These are phyloP conservation scores for Otocyon megalotis DNA, from an alignment of 2,113 vertebrate species.

Conservation along the genomic window DNA sequence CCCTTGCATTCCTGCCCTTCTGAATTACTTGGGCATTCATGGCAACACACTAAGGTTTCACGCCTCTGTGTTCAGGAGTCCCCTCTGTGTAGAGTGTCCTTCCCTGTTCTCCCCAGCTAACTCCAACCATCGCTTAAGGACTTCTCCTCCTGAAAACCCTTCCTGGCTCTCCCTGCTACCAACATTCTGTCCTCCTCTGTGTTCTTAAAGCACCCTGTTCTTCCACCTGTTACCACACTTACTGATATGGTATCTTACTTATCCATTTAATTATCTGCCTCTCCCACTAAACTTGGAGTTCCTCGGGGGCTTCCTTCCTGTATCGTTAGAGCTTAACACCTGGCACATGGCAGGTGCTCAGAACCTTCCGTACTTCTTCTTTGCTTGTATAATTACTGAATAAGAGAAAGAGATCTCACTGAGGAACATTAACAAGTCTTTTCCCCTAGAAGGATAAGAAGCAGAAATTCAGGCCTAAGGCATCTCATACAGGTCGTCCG, in stretches of 20 bases:
- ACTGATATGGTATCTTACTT: neutral
- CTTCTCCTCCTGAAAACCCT: constrained; percentile 1
- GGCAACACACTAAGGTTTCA: neutral
- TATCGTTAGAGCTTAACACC: neutral
- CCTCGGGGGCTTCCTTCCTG: neutral
- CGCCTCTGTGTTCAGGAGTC: neutral
- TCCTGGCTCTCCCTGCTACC: neutral
- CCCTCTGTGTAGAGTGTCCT: neutral
- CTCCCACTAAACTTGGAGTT: neutral
- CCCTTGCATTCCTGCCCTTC: neutral
- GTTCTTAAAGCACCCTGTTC: neutral
- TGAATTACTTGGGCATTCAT: neutral
- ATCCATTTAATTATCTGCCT: neutral
- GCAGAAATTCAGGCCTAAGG: neutral
- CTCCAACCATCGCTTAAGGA: neutral
- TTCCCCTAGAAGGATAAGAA: neutral
- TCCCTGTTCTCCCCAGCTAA: neutral
- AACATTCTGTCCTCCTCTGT: neutral
- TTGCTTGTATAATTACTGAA: neutral
- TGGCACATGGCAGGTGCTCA: neutral
- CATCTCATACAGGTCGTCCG: neutral
- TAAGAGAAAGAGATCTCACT: neutral
- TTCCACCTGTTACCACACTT: neutral
- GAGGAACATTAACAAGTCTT: neutral
- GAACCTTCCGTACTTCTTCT: neutral